phyloP scores from a whole-genome alignment of 2,797 vertebrate genomes.

The Vireo griseus region DNA sequence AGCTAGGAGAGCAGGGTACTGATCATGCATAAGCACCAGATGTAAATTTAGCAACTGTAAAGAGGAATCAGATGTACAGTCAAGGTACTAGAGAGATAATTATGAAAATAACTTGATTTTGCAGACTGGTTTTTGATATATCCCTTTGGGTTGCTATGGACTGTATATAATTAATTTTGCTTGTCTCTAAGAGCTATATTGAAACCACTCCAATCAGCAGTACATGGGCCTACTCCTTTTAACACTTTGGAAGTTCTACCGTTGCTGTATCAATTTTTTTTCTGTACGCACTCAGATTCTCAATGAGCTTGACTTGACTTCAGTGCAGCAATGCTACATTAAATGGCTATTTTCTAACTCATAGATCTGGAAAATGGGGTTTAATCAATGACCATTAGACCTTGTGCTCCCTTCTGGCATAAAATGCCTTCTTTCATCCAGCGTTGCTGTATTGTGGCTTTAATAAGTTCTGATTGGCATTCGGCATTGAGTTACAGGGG shows the following conservation, averaged over 20 bases:
- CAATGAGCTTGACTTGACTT: constrained; percentile 9
- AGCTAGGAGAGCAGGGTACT: neutral
- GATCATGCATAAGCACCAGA: accelerated
- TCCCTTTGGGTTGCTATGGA: neutral
- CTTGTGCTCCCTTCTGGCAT: constrained; percentile 20
- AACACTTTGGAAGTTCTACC: neutral
- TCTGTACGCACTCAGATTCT: neutral
- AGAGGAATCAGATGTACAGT: neutral
- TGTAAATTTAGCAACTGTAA: neutral
- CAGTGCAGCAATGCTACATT: constrained; percentile 49
- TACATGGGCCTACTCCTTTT: neutral
- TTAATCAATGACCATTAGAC: constrained; percentile 71
- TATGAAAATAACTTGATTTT: neutral
- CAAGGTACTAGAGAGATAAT: neutral
- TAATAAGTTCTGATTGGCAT: constrained; percentile 22
- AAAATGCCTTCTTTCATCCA: constrained; percentile 50
- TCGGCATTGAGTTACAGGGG: neutral
- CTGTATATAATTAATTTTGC: neutral
- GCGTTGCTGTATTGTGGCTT: neutral
- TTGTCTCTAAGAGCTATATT: neutral
- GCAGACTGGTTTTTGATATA: neutral
- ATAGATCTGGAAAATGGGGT: constrained; percentile 67
- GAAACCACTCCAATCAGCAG: neutral
- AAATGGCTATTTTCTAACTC: constrained; percentile 72
- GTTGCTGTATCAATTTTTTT: neutral